A percentile compares a stretch with the other conserved stretches of the same genome.
Conservation (phyloP, 1,140 invertebrate species). For the Drosophila auraria region DNA sequence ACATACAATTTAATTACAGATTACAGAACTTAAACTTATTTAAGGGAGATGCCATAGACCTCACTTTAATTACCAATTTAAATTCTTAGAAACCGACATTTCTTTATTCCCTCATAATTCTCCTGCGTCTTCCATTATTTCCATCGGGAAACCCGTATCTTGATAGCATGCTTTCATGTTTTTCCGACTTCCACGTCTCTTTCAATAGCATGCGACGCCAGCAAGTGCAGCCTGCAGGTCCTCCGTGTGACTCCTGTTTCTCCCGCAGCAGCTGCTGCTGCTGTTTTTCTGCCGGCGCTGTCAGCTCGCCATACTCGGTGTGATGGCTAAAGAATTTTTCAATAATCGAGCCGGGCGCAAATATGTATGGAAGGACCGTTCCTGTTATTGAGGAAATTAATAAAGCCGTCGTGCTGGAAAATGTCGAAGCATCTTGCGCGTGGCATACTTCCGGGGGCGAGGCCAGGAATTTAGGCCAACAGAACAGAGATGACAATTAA, state of each 20-base stretch:
- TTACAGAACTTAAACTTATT: background rate
- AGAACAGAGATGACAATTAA: slow-evolving; percentile 32
- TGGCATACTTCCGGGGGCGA: slow-evolving; percentile 22
- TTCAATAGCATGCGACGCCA: slow-evolving; percentile 33
- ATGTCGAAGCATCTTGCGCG: slow-evolving; percentile 45
- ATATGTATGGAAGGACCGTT: slow-evolving; percentile 31
- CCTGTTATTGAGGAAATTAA: slow-evolving; percentile 62
- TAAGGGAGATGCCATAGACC: background rate
- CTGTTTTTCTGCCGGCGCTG: slow-evolving; percentile 23
- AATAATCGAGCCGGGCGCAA: slow-evolving; percentile 57
- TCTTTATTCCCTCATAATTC: slow-evolving; percentile 17
- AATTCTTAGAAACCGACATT: background rate
- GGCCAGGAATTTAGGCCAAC: slow-evolving; percentile 26
- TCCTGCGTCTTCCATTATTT: background rate
- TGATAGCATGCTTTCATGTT: slow-evolving; percentile 42
- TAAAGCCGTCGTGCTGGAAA: slow-evolving; percentile 42
- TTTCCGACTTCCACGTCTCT: slow-evolving; percentile 23
- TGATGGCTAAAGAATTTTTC: slow-evolving; percentile 59
- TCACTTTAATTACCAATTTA: background rate
- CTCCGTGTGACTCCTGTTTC: slow-evolving; percentile 26
- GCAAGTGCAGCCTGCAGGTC: slow-evolving; percentile 41
- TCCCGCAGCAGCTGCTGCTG: slow-evolving; percentile 4
- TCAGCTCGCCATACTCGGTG: slow-evolving; percentile 37
- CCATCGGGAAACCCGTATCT: background rate
- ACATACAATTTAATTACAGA: background rate